Conservation (phyloP, 2,113 vertebrate genomes). For the Formicarius rufipectus region DNA sequence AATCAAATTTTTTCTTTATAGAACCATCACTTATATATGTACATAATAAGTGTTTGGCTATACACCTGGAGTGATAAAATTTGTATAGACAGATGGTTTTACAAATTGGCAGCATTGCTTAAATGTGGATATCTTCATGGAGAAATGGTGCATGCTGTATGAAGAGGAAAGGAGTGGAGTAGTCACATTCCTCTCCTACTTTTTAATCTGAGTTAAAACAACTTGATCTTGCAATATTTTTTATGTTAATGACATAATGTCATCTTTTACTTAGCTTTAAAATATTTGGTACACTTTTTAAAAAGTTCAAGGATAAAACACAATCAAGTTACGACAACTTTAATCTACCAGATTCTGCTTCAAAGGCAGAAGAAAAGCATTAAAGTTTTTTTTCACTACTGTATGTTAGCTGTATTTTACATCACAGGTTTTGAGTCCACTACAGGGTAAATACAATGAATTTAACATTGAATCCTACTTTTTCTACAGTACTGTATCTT, state of each 20-base stretch:
- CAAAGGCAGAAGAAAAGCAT: neutral
- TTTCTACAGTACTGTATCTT: neutral
- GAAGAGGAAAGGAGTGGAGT: neutral
- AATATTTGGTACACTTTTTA: neutral
- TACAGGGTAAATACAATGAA: neutral
- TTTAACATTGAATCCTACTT: neutral
- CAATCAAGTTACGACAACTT: neutral
- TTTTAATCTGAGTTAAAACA: neutral
- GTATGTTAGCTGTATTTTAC: neutral
- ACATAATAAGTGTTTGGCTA: neutral
- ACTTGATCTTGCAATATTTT: neutral
- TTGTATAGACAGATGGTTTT: neutral
- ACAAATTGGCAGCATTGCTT: neutral
- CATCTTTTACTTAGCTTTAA: neutral
- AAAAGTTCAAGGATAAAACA: neutral
- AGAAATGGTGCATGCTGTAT: neutral
- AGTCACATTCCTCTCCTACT: neutral
- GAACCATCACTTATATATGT: neutral
- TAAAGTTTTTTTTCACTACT: neutral
- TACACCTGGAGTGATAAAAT: neutral
- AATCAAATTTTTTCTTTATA: neutral
- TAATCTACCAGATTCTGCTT: neutral
- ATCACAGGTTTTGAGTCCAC: neutral
- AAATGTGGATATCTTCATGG: neutral
- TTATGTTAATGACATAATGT: neutral